Conservation (phyloP, 2,797 vertebrate species). For the Periophthalmus magnuspinnatus region DNA sequence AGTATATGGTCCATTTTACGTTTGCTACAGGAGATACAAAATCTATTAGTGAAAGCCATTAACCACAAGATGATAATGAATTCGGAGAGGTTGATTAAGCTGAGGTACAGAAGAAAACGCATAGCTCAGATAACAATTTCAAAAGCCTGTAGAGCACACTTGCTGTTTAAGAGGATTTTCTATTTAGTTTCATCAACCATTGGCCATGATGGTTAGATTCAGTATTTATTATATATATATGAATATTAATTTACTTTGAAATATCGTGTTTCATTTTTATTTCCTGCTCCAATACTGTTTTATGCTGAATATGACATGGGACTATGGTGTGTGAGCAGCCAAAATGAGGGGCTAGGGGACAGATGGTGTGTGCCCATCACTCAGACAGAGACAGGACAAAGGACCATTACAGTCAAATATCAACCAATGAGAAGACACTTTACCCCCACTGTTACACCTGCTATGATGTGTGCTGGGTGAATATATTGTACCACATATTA, state of each 20-base stretch:
- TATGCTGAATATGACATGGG: slow-evolving; percentile 1
- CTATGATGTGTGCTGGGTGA: slow-evolving; percentile 23
- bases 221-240: too few relatives aligned
- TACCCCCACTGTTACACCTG: slow-evolving; percentile 50
- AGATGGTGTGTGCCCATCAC: slow-evolving; percentile 26
- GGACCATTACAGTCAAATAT: slow-evolving; percentile 53
- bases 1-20: slow-evolving; percentile 5
- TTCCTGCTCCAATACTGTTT: not conserved
- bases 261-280: not conserved
- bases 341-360: slow-evolving; percentile 14
- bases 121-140: not conserved
- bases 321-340: slow-evolving; percentile 13
- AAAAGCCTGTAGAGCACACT: not conserved
- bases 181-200: not conserved
- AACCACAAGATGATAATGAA: slow-evolving; percentile 1
- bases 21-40: slow-evolving; percentile 6
- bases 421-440: slow-evolving; percentile 61
- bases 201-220: too few relatives aligned
- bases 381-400: slow-evolving; percentile 61
- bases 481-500: not conserved
- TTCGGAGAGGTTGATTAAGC: not conserved
- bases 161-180: not conserved
- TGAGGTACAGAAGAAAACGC: not conserved
- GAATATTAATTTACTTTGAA: too few relatives aligned
- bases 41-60: slow-evolving; percentile 1